Conservation (phyloP, 2,888 invertebrate genomes). For the Apamea monoglypha region DNA sequence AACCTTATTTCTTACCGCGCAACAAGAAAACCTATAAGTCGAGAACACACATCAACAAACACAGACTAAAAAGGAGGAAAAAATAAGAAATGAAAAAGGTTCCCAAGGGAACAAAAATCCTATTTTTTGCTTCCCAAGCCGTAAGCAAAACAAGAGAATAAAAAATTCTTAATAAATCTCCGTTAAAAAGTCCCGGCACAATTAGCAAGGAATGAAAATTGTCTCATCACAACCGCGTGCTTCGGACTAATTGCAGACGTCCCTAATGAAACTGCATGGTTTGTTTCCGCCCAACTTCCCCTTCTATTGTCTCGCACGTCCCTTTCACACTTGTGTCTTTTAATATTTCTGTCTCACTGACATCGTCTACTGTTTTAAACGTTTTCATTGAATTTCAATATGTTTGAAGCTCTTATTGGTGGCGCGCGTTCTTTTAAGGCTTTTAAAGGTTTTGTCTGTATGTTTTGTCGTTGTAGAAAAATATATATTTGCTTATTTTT, state of each 20-base stretch:
- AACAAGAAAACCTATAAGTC: neutral
- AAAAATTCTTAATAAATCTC: slow-evolving; percentile 53
- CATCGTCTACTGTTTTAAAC: slow-evolving; percentile 35
- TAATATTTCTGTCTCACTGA: slow-evolving; percentile 29
- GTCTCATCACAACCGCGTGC: slow-evolving; percentile 64
- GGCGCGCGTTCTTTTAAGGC: neutral
- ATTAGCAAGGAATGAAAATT: slow-evolving; percentile 67
- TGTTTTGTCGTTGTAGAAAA: neutral
- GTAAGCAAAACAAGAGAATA: slow-evolving; percentile 29
- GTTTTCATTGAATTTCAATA: slow-evolving; percentile 54
- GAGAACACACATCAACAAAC: neutral
- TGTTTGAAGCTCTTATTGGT: slow-evolving; percentile 24
- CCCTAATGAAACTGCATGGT: slow-evolving; percentile 75
- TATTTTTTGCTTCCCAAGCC: slow-evolving; percentile 10
- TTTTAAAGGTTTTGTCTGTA: neutral
- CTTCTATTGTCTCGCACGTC: slow-evolving; percentile 65
- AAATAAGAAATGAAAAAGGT: neutral
- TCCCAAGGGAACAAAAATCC: slow-evolving; percentile 17
- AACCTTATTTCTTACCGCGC: neutral
- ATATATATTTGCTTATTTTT: neutral
- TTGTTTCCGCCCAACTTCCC: slow-evolving; percentile 73
- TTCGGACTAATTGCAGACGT: slow-evolving; percentile 71
- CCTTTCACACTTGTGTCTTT: slow-evolving; percentile 43
- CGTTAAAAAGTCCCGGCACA: slow-evolving; percentile 58
- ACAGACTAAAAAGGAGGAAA: neutral